phyloP scores from a whole-genome alignment of 2,113 vertebrate genomes.

The Malurus melanocephalus region DNA sequence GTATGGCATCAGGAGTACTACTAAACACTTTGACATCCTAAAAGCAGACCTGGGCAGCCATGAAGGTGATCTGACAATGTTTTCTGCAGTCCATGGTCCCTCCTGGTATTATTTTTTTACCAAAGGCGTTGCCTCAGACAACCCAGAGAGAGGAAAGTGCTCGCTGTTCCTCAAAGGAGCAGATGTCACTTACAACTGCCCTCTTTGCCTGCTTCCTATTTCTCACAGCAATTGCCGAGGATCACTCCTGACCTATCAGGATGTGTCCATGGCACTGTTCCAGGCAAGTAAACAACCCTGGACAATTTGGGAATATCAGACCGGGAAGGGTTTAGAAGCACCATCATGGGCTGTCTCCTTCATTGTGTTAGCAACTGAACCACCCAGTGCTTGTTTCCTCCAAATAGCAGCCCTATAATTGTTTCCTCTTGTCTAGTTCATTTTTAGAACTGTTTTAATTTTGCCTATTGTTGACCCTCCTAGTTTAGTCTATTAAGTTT shows the following conservation, averaged over 20 bases:
- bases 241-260: slow-evolving; percentile 7
- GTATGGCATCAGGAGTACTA: background rate
- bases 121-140: background rate
- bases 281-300: slow-evolving; percentile 54
- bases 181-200: background rate
- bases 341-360: slow-evolving; percentile 28
- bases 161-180: background rate
- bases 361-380: slow-evolving; percentile 53
- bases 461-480: slow-evolving; percentile 49
- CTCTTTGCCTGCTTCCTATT: slow-evolving; percentile 35
- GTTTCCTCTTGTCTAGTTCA: slow-evolving; percentile 62
- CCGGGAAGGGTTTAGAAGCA: slow-evolving; percentile 33
- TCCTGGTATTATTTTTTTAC: slow-evolving; percentile 4
- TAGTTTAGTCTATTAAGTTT: slow-evolving; percentile 58
- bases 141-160: background rate
- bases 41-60: background rate
- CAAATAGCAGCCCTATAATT: slow-evolving; percentile 47
- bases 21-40: background rate
- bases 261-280: slow-evolving; percentile 46
- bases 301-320: slow-evolving; percentile 35
- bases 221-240: background rate
- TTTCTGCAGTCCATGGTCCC: background rate
- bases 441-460: slow-evolving; percentile 66
- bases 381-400: slow-evolving; percentile 60
- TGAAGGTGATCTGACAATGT: background rate